Percentiles rank a stretch among this genome's conserved stretches.
Conservation (phyloP, 1,140 invertebrate species). For the Muscidifurax raptorellus region DNA sequence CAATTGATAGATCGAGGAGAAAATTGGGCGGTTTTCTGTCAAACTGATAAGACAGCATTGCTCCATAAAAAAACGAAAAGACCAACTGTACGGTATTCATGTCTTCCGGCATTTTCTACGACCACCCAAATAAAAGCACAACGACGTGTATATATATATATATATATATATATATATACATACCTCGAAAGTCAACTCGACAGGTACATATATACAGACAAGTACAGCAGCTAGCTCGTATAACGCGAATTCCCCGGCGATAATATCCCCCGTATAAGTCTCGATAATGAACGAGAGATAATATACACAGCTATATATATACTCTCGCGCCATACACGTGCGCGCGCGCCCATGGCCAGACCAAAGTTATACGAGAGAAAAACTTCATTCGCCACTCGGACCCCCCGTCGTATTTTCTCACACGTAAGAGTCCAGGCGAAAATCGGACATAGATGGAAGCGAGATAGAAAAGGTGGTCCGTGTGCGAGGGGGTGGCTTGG, state of each 20-base stretch:
- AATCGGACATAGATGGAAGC: conserved; percentile 45
- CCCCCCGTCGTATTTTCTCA: neutral
- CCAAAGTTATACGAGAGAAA: neutral
- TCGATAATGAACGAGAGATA: conserved; percentile 42
- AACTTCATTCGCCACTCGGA: conserved; percentile 34
- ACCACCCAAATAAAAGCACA: neutral
- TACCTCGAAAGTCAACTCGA: neutral
- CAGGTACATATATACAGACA: neutral
- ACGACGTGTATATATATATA: too few relatives aligned
- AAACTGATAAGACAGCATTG: too few relatives aligned
- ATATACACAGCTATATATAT: conserved; percentile 20
- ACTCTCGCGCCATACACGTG: neutral
- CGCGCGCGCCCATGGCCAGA: neutral
- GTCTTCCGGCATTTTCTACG: too few relatives aligned
- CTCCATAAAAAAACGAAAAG: too few relatives aligned
- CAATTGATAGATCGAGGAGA: too few relatives aligned
- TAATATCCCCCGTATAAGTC: neutral
- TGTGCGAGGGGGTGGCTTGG: conserved; percentile 14
- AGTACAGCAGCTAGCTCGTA: neutral
- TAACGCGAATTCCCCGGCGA: conserved; percentile 17
- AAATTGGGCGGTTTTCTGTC: too few relatives aligned
- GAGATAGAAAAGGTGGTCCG: conserved; percentile 44
- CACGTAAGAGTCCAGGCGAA: neutral
- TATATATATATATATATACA: neutral
- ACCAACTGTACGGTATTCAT: too few relatives aligned